Base-by-base conservation (phyloP, 2,888 invertebrate species). In the Crepidodera aurea region DNA sequence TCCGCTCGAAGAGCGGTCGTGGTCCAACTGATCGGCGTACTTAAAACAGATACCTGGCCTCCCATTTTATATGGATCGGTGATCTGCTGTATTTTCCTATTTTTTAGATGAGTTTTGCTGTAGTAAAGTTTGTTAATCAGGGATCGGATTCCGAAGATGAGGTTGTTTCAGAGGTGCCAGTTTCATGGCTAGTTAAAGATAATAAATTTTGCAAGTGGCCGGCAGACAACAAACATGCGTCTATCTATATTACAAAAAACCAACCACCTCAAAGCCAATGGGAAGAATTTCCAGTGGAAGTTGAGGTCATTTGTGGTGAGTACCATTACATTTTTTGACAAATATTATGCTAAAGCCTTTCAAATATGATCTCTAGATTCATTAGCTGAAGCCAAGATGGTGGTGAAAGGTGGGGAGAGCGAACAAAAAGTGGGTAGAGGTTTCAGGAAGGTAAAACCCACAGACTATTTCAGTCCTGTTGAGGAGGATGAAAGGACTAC, bases 131-230 rank as follows among this genome's bases (percentile, higher is more conserved):
- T 48, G n/a, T 37, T 2, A 37, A 55, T 55, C 57, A 57, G 32
- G n/a, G n/a, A n/a, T n/a, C 18, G 5, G 44, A 12, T 42, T 18
- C 16, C 12, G 53, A 54, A 13, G 60, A 53, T 7, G 44, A 53
- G n/a, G 22, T 57, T 8, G 57, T 57, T 13, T 62, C 57, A 10
- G 56, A 62, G 25, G 51, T 62, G 7, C 62, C 62, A 25, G n/a
- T 27, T 27, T 51, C 51, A n/a, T 62, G 62, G 63, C 16, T 64
- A 10, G 37, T 19, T 16, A 50, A 42, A 22, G 46, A 60, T 12
- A 27, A 60, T 6, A 40, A 13, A 19, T 42, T 42, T 44, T 64
- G 63, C 37, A 54, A 51, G 18, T 64, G 55, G 63, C 54, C 46
- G 2, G 15, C 51, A 51, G 51, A 42, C 22, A 18, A 48, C 40